Percentiles rank a stretch among this genome's conserved stretches.
phyloP scores from a whole-genome alignment of 2,113 vertebrate genomes.

The Callipepla squamata region DNA sequence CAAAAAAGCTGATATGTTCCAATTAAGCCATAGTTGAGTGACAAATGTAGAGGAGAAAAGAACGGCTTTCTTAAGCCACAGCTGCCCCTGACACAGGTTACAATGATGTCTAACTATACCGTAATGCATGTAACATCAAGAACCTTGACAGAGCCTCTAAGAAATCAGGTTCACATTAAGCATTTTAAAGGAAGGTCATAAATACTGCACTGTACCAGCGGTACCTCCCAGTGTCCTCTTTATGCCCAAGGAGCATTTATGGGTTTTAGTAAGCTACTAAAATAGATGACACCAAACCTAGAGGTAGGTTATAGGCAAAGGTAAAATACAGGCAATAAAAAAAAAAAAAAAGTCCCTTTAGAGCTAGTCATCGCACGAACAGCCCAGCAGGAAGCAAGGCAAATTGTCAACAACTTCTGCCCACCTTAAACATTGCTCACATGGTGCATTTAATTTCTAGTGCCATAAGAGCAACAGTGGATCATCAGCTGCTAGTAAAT shows the following conservation, averaged over 20 bases:
- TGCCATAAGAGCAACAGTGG: slow-evolving; percentile 39
- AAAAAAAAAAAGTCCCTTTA: slow-evolving; percentile 38
- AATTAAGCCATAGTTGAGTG: slow-evolving; percentile 69
- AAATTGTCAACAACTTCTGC: slow-evolving; percentile 46
- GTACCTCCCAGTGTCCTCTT: slow-evolving; percentile 65
- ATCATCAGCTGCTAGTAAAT: slow-evolving; percentile 54
- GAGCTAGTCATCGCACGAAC: slow-evolving; percentile 52
- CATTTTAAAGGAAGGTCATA: slow-evolving; percentile 73
- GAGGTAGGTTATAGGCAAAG: slow-evolving; percentile 77
- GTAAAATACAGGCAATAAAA: slow-evolving; percentile 58
- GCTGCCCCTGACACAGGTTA: slow-evolving; percentile 72
- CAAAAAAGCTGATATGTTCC: slow-evolving; percentile 69
- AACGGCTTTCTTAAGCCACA: slow-evolving; percentile 61
- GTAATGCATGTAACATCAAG: slow-evolving; percentile 71
- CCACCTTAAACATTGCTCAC: slow-evolving; percentile 18
- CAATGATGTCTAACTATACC: slow-evolving; percentile 69
- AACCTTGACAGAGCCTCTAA: slow-evolving; percentile 70
- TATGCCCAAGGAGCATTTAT: slow-evolving; percentile 37
- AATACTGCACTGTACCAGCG: slow-evolving; percentile 75
- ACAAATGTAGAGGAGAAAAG: slow-evolving; percentile 51
- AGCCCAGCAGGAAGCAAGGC: slow-evolving; percentile 44
- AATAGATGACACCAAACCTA: slow-evolving; percentile 70
- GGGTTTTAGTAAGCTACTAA: slow-evolving; percentile 63
- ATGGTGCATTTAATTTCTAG: slow-evolving; percentile 46
- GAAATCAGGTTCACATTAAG: slow-evolving; percentile 71